These are phyloP conservation scores for Trinorchestia longiramus DNA, from an alignment of 1,140 invertebrate genomes.

Conservation along the genomic window DNA sequence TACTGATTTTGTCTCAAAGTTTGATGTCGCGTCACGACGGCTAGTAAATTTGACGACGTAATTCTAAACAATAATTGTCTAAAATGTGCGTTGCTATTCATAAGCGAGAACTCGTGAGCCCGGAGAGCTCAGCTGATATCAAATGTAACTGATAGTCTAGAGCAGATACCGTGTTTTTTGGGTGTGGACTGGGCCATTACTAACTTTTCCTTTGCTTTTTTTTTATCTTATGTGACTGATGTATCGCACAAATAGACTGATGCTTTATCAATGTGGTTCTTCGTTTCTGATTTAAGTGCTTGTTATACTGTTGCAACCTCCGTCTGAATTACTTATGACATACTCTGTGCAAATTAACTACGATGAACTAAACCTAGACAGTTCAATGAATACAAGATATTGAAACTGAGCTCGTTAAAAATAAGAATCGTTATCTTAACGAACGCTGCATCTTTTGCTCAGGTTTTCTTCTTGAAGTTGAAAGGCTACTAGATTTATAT, in stretches of 20 bases:
- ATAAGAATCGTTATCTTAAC: too few relatives aligned
- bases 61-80: neutral
- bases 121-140: neutral
- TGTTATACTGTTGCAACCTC: too few relatives aligned
- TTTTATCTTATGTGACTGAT: neutral
- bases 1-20: neutral
- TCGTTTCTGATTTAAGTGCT: neutral
- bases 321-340: too few relatives aligned
- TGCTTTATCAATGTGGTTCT: neutral
- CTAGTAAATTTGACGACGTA: too few relatives aligned
- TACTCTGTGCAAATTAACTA: too few relatives aligned
- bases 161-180: neutral
- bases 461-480: too few relatives aligned
- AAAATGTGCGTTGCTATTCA: neutral
- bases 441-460: too few relatives aligned
- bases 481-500: too few relatives aligned
- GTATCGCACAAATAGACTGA: neutral
- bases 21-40: neutral
- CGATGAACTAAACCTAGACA: too few relatives aligned
- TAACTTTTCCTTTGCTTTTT: neutral
- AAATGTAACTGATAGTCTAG: neutral
- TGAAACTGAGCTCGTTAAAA: too few relatives aligned
- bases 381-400: too few relatives aligned
- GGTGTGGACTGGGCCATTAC: neutral
- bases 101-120: too few relatives aligned